Evolutionary conservation across 2,797 vertebrate genomes (phyloP), one percentile per base, ranked within the genome.

Genomic region (Xenops minutus): DNA sequence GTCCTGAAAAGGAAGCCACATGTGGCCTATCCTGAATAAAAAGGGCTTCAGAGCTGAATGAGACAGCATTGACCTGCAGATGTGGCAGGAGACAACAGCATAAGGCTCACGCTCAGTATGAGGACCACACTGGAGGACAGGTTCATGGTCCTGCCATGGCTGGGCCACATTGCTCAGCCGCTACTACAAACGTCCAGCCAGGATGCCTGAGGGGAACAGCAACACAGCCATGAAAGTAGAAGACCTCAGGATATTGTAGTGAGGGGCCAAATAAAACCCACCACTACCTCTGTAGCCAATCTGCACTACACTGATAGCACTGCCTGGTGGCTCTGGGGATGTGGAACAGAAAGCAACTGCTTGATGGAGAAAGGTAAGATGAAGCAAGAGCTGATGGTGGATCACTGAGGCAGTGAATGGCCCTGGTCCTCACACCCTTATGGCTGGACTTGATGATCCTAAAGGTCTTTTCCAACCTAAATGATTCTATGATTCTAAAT

Each of bases 111-210:
- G 51, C 21, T 87, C 34, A 34, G 39, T 41, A 14, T 3, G 27
- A 29, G 41, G 19, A 29, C 52, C 54, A 27, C 1, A 2, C 17
- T 20, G 49, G 8, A 67, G 49, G 19, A 56, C 64, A 61, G 18
- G 32, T 22, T 34, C 14, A 15, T 36, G 29, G 14, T 68, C 7
- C 34, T 68, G 23, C n/a, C 37, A 29, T 43, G 55, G 81, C 41
- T 23, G 26, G 39, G 44, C 62, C 74, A 12, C 1, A 1, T 39
- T 2, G 0, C 36, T 55, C 41, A 51, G 37, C 17, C 34, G 2
- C 1, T 46, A 51, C 41, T 39, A 58, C 24, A 68, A 4, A 27
- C 12, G 14, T 43, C 34, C 61, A n/a, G 39, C 11, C 62, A 37
- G 27, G 17, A 82, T 27, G 48, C 32, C 27, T 34, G 27, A 79